phyloP scores from a whole-genome alignment of 1,140 invertebrate genomes.

The Anadara kagoshimensis region DNA sequence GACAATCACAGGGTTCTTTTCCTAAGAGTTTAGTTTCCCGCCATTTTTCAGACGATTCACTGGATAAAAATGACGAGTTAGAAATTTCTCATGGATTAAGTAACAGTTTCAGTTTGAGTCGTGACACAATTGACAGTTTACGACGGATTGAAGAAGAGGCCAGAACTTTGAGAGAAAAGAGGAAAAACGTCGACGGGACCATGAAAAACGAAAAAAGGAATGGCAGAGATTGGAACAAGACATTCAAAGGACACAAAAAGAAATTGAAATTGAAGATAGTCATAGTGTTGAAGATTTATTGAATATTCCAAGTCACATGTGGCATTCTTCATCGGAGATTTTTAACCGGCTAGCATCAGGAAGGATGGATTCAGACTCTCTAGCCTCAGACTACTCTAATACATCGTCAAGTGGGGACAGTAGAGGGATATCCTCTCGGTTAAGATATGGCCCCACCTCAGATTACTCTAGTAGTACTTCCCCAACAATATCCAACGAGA shows the following conservation, averaged over 20 bases:
- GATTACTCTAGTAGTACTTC: constrained; percentile 10
- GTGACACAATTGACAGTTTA: constrained; percentile 56
- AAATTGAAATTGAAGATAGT: constrained; percentile 79
- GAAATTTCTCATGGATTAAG: constrained; percentile 58
- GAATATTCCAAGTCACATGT: constrained; percentile 30
- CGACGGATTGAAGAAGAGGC: constrained; percentile 62
- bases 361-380: constrained; percentile 17
- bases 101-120: constrained; percentile 49
- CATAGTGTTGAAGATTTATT: constrained; percentile 67
- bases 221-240: constrained; percentile 78
- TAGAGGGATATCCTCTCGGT: not conserved
- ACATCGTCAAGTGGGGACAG: constrained; percentile 9
- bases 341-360: constrained; percentile 8
- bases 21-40: constrained; percentile 23
- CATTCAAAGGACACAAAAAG: constrained; percentile 79
- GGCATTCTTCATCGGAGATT: constrained; percentile 25
- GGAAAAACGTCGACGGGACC: constrained; percentile 58
- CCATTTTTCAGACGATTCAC: constrained; percentile 62
- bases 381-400: constrained; percentile 35
- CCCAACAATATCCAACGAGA: not conserved
- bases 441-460: not conserved
- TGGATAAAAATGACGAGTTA: constrained; percentile 65
- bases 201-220: constrained; percentile 76
- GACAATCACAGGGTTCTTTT: constrained; percentile 39
- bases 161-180: constrained; percentile 55